A percentile compares a stretch with the other conserved stretches of the same genome.
phyloP scores from a whole-genome alignment of 2,797 vertebrate genomes.

The Lithobates sylvaticus region DNA sequence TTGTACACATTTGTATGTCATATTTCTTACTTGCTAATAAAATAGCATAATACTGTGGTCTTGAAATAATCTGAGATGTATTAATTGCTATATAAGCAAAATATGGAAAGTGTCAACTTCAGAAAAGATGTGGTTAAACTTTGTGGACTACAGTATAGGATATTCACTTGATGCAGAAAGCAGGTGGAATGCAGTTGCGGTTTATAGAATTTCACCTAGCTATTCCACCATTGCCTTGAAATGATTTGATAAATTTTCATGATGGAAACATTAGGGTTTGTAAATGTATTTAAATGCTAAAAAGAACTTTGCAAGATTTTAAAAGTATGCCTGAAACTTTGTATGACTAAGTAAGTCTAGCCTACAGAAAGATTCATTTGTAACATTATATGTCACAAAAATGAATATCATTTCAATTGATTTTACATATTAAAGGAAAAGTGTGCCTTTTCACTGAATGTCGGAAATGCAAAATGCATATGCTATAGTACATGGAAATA shows the following conservation, averaged over 20 bases:
- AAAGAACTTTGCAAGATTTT: neutral
- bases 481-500: neutral
- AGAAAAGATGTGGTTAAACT: conserved; percentile 23
- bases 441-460: neutral
- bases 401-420: neutral
- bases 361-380: neutral
- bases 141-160: neutral
- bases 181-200: conserved; percentile 35
- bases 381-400: conserved; percentile 8
- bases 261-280: conserved; percentile 37
- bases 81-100: neutral
- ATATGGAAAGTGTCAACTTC: neutral
- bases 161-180: conserved; percentile 29
- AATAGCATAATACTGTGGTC: neutral
- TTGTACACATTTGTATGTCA: too few species aligned
- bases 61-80: too few species aligned
- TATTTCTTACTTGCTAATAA: neutral
- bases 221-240: conserved; percentile 25
- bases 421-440: neutral
- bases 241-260: conserved; percentile 42
- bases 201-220: conserved; percentile 30
- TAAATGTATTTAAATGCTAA: conserved; percentile 32
- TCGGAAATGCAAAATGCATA: neutral
- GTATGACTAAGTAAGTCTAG: neutral
- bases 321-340: neutral